Evolutionary conservation across 1,140 invertebrate genomes (phyloP), one percentile per base, ranked within the genome.

Genomic region (Cyclina sinensis): DNA sequence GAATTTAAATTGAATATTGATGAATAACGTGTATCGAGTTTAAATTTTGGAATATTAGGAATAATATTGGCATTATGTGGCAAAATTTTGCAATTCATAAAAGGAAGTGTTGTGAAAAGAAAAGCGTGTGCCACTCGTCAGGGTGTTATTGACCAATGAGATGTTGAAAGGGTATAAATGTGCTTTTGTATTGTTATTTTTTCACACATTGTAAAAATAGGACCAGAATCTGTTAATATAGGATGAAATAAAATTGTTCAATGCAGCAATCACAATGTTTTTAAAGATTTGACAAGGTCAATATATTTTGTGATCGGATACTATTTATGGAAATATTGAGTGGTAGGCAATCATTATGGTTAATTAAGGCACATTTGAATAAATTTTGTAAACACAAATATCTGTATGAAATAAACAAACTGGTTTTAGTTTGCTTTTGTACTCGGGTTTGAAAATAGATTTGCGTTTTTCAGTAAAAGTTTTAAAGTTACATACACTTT

Each of bases 301-400:
- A 51, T 9, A 9, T 65, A 7, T 43, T 24, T 54, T 35, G 35
- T n/a, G 18, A 43, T 0, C 32, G 74, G 37, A 86, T 65, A 78
- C 24, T 86, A 86, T 86, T 68, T 73, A 74, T 65, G 46, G 39
- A 46, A 65, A 24, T 86, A 86, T 86, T 86, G 84, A 86, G 79
- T 54, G 27, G 32, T 30, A 21, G 16, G 37, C 51, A 37, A 39
- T 48, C 70, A 76, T 79, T 76, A 65, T 30, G 14, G 84, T 74
- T 86, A 86, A 86, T 86, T 86, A 78, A 78, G 65, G 37, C 51
- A 78, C 74, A 86, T 86, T 86, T 51, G 46, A 59, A 57, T 76
- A 24, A n/a, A 24, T 76, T 76, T 65, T 79, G 74, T 86, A 79
- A 57, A 79, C 68, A 78, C 32, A 43, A 86, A 65, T 86, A 46